Percentiles rank a stretch among this genome's conserved stretches.
Conservation (phyloP, 1,140 invertebrate genomes). For the Cydia amplana region DNA sequence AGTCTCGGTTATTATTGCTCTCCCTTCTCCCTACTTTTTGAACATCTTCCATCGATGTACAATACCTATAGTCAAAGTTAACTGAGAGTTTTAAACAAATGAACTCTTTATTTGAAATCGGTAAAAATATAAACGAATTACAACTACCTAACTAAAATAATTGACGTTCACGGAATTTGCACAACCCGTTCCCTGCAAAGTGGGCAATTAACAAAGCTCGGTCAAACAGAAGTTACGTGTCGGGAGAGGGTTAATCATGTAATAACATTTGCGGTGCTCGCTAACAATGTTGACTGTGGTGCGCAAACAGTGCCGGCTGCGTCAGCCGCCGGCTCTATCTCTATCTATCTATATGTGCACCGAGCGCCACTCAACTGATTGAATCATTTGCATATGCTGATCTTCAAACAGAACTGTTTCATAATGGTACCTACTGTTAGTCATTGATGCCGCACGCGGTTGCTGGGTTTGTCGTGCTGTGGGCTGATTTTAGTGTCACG, state of each 20-base stretch:
- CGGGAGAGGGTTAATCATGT: constrained; percentile 64
- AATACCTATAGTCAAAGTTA: no score
- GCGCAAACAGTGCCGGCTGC: constrained; percentile 61
- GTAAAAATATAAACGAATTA: background rate
- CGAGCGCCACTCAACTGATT: constrained; percentile 13
- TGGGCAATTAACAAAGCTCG: constrained; percentile 54
- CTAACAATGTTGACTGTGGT: constrained; percentile 76
- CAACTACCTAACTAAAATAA: constrained; percentile 33
- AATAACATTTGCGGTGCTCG: constrained; percentile 66
- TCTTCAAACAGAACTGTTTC: constrained; percentile 1
- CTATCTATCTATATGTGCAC: background rate
- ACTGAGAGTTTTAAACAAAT: no score
- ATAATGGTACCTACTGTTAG: background rate
- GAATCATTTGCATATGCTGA: constrained; percentile 33
- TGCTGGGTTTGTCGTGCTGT: no score
- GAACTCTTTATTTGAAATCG: no score
- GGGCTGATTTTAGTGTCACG: no score
- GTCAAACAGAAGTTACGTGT: constrained; percentile 59
- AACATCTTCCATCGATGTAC: no score
- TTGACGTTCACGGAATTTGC: constrained; percentile 39
- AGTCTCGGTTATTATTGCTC: no score
- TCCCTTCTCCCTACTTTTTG: no score
- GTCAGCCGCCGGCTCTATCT: constrained; percentile 48
- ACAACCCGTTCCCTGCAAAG: constrained; percentile 35
- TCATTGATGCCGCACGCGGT: background rate